Evolutionary conservation across 2,113 vertebrate species (phyloP).

Genomic region (Serilophus lunatus): DNA sequence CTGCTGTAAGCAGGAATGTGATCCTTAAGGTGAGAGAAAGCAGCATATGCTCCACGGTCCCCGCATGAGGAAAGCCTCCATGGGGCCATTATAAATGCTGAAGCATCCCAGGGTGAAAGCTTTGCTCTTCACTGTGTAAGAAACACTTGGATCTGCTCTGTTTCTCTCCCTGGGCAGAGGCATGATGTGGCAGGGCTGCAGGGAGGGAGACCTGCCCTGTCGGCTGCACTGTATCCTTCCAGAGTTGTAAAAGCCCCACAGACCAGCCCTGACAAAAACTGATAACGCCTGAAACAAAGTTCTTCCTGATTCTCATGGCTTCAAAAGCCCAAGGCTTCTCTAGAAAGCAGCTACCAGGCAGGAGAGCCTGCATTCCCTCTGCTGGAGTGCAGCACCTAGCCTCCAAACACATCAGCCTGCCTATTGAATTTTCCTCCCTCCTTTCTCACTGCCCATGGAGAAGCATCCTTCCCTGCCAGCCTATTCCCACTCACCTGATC

Average conservation of each 20-base stretch:
- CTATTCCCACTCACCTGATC: background rate
- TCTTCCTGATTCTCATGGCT: background rate
- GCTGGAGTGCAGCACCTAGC: background rate
- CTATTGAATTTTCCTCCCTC: background rate
- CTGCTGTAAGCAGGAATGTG: background rate
- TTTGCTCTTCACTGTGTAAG: background rate
- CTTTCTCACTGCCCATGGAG: background rate
- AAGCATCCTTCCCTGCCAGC: background rate
- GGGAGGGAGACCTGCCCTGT: background rate
- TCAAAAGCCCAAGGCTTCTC: background rate
- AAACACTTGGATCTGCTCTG: background rate
- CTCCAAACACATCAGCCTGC: background rate
- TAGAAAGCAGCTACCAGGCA: background rate
- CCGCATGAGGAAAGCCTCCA: background rate
- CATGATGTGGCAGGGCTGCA: background rate
- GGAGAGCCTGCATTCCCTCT: background rate
- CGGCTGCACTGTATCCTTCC: background rate
- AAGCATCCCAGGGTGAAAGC: background rate
- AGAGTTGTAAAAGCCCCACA: background rate
- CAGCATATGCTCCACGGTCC: background rate
- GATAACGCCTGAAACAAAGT: background rate
- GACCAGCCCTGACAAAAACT: background rate
- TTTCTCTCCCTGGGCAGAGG: rapidly evolving
- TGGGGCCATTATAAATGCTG: background rate
- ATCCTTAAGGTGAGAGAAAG: background rate